Percentiles rank a stretch among this genome's conserved stretches.
These are phyloP conservation scores for Kradibia gibbosae DNA, from an alignment of 1,140 invertebrate species.

Conservation along the genomic window DNA sequence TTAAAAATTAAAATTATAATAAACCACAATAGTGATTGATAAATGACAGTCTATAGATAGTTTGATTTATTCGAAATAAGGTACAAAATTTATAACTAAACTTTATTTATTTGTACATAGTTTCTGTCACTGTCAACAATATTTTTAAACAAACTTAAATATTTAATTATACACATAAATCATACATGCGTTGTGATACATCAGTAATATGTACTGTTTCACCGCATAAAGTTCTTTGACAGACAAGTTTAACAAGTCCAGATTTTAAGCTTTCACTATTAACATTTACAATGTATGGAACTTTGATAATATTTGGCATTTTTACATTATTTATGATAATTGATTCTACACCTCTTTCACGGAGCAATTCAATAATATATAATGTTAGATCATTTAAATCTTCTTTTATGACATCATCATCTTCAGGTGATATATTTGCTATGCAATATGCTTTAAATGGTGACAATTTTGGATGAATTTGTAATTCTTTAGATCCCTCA, in stretches of 20 bases:
- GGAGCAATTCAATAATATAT: conserved; percentile 68
- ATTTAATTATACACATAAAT: conserved; percentile 30
- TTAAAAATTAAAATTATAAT: conserved; percentile 56
- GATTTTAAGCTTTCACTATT: conserved; percentile 78
- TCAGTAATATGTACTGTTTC: conserved; percentile 74
- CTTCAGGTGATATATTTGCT: conserved; percentile 48
- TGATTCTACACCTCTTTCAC: conserved; percentile 63
- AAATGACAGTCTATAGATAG: background rate
- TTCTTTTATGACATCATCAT: conserved; percentile 55
- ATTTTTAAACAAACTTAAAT: background rate
- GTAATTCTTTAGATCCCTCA: conserved; percentile 66
- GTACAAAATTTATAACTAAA: background rate
- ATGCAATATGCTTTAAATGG: conserved; percentile 82
- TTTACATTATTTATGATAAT: conserved; percentile 57
- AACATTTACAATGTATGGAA: conserved; percentile 81
- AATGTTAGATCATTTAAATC: conserved; percentile 66
- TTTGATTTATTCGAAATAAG: background rate
- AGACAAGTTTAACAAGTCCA: conserved; percentile 82
- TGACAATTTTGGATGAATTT: conserved; percentile 80
- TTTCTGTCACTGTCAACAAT: background rate
- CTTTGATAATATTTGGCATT: conserved; percentile 68
- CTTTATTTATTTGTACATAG: conserved; percentile 9
- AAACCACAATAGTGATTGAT: conserved; percentile 44
- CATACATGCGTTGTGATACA: conserved; percentile 68
- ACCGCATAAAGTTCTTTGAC: conserved; percentile 79